Conservation (phyloP, 2,113 vertebrate genomes). For the Eolophus roseicapilla region DNA sequence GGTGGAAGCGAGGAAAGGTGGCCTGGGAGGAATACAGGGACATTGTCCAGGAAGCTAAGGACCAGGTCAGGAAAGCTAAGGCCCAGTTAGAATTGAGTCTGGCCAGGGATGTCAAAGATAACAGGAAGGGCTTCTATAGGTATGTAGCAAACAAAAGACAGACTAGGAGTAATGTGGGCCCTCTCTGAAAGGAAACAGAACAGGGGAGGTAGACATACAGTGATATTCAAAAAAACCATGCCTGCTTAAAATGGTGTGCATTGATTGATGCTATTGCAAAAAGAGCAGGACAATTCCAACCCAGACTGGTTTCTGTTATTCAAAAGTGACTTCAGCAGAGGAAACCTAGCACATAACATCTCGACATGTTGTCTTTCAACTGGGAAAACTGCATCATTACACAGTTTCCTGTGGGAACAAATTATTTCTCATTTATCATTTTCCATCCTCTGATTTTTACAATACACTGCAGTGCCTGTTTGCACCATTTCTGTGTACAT, state of each 20-base stretch:
- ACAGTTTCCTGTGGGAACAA: background rate
- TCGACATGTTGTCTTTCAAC: background rate
- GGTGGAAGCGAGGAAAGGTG: background rate
- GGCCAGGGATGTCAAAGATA: background rate
- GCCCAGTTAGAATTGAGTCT: background rate
- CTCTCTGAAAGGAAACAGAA: background rate
- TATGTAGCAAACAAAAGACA: background rate
- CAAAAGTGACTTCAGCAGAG: background rate
- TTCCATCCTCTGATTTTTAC: background rate
- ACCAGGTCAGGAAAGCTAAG: background rate
- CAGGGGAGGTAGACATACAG: background rate
- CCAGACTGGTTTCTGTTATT: background rate
- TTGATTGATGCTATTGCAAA: background rate
- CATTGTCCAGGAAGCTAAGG: background rate
- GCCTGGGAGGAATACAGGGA: background rate
- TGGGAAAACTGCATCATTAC: background rate
- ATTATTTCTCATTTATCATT: background rate
- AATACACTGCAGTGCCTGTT: background rate
- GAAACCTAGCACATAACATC: background rate
- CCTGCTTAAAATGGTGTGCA: background rate
- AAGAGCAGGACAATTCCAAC: background rate
- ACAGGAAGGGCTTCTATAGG: background rate
- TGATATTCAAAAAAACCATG: background rate
- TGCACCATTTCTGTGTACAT: background rate
- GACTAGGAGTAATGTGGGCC: background rate